Conservation (phyloP, 2,797 vertebrate genomes). For the Sphenopsis melanotis region DNA sequence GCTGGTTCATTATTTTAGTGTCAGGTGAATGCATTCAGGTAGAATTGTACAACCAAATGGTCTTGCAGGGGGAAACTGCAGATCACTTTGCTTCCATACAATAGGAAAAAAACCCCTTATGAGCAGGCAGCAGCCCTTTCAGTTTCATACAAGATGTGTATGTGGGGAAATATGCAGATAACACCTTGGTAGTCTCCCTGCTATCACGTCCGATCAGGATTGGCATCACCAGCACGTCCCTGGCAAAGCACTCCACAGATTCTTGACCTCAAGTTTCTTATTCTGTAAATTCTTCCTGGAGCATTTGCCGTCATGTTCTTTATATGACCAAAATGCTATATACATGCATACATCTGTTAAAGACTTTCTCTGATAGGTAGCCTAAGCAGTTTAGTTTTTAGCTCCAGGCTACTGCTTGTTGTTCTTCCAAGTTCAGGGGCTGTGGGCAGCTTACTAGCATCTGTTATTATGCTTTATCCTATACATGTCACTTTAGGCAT, state of each 20-base stretch:
- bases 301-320: neutral
- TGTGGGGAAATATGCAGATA: neutral
- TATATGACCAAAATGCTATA: neutral
- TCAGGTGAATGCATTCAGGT: accelerated
- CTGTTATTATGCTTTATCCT: neutral
- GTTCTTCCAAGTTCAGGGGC: neutral
- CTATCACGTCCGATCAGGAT: neutral
- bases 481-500: neutral
- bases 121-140: neutral
- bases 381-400: neutral
- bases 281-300: neutral
- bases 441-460: neutral
- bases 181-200: neutral
- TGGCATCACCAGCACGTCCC: neutral
- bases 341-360: neutral
- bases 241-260: neutral
- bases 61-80: neutral
- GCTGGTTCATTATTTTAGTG: neutral
- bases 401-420: neutral
- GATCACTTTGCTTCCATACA: neutral
- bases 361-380: neutral
- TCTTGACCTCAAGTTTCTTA: neutral
- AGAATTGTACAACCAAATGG: neutral
- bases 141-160: neutral
- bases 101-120: neutral